Evolutionary conservation across 1,140 invertebrate genomes (phyloP).

Genomic region (Parasteatoda tepidariorum): DNA sequence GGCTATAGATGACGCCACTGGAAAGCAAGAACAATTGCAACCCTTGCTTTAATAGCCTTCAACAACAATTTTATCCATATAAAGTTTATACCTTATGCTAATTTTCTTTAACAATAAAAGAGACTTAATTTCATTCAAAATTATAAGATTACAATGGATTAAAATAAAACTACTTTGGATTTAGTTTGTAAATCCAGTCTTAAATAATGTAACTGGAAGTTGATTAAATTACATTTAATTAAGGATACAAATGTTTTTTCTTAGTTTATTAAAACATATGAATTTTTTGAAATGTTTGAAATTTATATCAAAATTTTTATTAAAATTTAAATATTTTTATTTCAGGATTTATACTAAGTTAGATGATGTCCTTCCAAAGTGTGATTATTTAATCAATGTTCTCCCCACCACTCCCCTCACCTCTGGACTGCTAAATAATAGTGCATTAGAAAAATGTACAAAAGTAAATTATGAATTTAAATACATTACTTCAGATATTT

Average conservation of each 20-base stretch:
- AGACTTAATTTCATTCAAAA: too few relatives aligned
- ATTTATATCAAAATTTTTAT: background rate
- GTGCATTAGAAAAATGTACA: conserved; percentile 69
- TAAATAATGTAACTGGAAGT: background rate
- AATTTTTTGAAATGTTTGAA: background rate
- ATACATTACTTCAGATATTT: background rate
- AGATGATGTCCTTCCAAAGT: conserved; percentile 69
- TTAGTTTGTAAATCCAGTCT: background rate
- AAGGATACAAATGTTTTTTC: background rate
- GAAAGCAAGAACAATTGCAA: too few relatives aligned
- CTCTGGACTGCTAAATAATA: conserved; percentile 70
- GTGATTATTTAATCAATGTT: conserved; percentile 74
- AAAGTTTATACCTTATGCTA: too few relatives aligned
- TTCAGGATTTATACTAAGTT: conserved; percentile 67
- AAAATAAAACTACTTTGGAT: background rate
- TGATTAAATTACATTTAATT: background rate
- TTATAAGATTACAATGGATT: too few relatives aligned
- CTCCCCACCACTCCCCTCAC: conserved; percentile 73
- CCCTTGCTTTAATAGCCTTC: too few relatives aligned
- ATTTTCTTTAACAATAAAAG: too few relatives aligned
- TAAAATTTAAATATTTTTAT: background rate
- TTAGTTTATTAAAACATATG: background rate
- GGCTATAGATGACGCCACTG: too few relatives aligned
- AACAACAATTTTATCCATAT: too few relatives aligned
- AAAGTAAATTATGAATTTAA: conserved; percentile 65